These are phyloP conservation scores for Drosophila grimshawi DNA, from an alignment of 1,140 invertebrate genomes.

Conservation along the genomic window DNA sequence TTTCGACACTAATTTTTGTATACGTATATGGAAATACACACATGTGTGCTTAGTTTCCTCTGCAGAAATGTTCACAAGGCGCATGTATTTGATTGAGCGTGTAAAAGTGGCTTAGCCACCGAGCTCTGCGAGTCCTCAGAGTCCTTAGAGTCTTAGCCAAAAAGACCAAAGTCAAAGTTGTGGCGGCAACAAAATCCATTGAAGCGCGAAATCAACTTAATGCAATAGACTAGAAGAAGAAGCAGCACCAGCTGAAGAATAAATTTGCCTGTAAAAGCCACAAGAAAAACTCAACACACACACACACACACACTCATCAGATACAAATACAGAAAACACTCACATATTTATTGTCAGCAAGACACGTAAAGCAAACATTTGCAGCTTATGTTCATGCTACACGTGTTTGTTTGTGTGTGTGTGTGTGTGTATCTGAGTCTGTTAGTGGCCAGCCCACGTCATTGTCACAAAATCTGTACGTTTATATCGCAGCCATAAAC, in stretches of 20 bases:
- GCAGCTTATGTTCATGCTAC: conserved; percentile 43
- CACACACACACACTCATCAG: conserved; percentile 10
- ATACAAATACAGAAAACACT: conserved; percentile 19
- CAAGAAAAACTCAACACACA: conserved; percentile 26
- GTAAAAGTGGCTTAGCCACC: conserved; percentile 65
- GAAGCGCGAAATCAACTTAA: conserved; percentile 79
- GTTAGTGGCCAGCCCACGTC: conserved; percentile 26
- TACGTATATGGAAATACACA: conserved; percentile 15
- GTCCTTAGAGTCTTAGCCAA: conserved; percentile 17
- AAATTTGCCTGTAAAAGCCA: conserved; percentile 29
- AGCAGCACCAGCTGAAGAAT: conserved; percentile 26
- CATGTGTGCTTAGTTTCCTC: conserved; percentile 35
- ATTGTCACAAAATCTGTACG: conserved; percentile 36
- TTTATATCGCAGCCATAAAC: conserved; percentile 34
- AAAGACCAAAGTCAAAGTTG: conserved; percentile 56
- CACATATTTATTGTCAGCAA: conserved; percentile 39
- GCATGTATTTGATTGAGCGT: conserved; percentile 75
- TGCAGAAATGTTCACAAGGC: conserved; percentile 34
- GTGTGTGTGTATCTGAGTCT: conserved; percentile 14
- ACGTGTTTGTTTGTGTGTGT: conserved; percentile 4
- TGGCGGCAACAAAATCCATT: conserved; percentile 64
- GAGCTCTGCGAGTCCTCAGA: not conserved
- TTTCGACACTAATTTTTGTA: conserved; percentile 40
- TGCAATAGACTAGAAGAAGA: conserved; percentile 66
- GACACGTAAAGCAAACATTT: conserved; percentile 75